phyloP scores from a whole-genome alignment of 2,797 vertebrate species.

The Synaphobranchus kaupii region DNA sequence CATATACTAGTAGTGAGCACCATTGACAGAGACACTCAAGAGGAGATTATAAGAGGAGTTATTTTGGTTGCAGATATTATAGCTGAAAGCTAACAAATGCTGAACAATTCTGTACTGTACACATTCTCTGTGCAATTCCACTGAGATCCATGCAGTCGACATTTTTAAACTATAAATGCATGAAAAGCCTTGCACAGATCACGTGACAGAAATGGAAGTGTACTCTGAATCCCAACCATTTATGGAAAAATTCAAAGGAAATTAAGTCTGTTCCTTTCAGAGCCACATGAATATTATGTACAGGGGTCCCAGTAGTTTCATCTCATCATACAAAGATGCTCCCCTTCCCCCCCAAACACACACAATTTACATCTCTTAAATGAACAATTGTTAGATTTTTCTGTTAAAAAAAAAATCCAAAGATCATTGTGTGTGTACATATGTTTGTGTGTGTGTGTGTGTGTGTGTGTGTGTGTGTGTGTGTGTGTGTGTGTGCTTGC shows the following conservation, averaged over 20 bases:
- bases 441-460: background rate
- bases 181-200: background rate
- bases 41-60: background rate
- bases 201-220: background rate
- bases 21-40: background rate
- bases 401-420: background rate
- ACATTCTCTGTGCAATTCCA: background rate
- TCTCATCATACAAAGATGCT: background rate
- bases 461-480: slow-evolving; percentile 4
- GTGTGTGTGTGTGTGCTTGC: background rate
- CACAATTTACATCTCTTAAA: background rate
- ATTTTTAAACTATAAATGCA: background rate
- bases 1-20: background rate
- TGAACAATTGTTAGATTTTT: background rate
- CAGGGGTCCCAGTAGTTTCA: too few relatives aligned
- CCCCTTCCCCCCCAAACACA: background rate
- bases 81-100: background rate
- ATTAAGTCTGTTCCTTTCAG: background rate
- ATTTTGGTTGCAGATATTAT: background rate
- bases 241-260: background rate
- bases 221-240: background rate
- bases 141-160: background rate
- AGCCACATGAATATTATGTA: background rate
- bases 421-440: background rate
- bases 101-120: background rate